Conservation (phyloP, 2,113 vertebrate species). For the Acanthochromis polyacanthus region DNA sequence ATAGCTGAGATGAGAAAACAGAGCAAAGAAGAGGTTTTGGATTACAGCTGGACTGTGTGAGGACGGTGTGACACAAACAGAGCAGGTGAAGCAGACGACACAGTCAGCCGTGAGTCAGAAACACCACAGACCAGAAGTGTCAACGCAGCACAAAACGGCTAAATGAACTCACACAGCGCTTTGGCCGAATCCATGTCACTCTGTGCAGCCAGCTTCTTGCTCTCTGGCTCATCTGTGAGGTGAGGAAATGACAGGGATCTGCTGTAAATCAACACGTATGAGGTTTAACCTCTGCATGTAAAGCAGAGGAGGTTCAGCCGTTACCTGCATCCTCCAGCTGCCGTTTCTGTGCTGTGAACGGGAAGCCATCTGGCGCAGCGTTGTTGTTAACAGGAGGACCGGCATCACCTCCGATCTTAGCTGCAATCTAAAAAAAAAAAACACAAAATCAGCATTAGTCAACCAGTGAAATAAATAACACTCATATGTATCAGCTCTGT, state of each 20-base stretch:
- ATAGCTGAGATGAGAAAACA: conserved; percentile 37
- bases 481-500: not conserved
- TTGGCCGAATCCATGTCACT: conserved; percentile 85
- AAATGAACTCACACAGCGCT: conserved; percentile 67
- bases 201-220: conserved; percentile 90
- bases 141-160: not conserved
- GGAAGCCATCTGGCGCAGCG: conserved; percentile 83
- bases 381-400: conserved; percentile 87
- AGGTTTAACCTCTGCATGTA: not conserved
- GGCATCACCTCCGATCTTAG: conserved; percentile 91
- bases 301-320: not conserved
- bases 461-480: not conserved
- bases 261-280: not conserved
- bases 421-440: conserved; percentile 85
- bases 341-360: conserved; percentile 89
- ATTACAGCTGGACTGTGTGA: conserved; percentile 23
- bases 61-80: conserved; percentile 7
- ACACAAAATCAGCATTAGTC: not conserved
- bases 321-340: conserved; percentile 91
- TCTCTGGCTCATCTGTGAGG: conserved; percentile 89
- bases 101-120: not conserved
- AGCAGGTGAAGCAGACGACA: not conserved
- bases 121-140: not conserved
- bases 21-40: conserved; percentile 41
- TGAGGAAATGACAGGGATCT: conserved; percentile 1